Percentiles rank a stretch among this genome's conserved stretches.
These are phyloP conservation scores for Sebastes trivittatus DNA, from an alignment of 2,797 vertebrate genomes.

Conservation along the genomic window DNA sequence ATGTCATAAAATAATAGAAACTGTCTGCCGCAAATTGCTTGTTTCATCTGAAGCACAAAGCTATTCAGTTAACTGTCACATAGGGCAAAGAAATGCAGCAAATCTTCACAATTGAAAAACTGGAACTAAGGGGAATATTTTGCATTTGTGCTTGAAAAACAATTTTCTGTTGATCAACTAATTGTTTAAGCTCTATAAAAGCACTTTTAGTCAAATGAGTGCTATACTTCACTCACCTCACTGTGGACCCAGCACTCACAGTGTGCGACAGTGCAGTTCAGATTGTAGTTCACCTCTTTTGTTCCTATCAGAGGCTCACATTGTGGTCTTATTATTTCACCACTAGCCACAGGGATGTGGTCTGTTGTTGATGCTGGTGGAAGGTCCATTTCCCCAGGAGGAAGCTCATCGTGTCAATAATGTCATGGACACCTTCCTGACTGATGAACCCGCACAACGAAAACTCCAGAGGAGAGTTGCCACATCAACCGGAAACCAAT, in stretches of 20 bases:
- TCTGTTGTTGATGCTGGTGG: neutral
- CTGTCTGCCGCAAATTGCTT: neutral
- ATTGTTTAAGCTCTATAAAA: neutral
- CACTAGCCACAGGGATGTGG: neutral
- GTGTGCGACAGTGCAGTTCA: neutral
- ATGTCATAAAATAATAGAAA: neutral
- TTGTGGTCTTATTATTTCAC: neutral
- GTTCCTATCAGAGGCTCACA: neutral
- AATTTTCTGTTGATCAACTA: neutral
- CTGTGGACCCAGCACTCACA: neutral
- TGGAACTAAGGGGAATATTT: neutral
- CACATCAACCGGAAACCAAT: constrained; percentile 21
- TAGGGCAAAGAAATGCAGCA: neutral
- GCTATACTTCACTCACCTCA: neutral
- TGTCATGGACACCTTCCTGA: neutral
- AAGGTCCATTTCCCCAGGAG: neutral
- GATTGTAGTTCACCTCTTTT: neutral
- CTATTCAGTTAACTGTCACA: neutral
- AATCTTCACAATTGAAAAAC: neutral
- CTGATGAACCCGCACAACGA: neutral
- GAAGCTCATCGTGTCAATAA: neutral
- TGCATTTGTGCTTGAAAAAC: neutral
- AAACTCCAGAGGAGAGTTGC: constrained; percentile 5
- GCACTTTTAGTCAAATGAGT: neutral
- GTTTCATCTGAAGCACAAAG: neutral